These are phyloP conservation scores for Cottoperca gobio DNA, from an alignment of 2,797 vertebrate species.

Conservation along the genomic window DNA sequence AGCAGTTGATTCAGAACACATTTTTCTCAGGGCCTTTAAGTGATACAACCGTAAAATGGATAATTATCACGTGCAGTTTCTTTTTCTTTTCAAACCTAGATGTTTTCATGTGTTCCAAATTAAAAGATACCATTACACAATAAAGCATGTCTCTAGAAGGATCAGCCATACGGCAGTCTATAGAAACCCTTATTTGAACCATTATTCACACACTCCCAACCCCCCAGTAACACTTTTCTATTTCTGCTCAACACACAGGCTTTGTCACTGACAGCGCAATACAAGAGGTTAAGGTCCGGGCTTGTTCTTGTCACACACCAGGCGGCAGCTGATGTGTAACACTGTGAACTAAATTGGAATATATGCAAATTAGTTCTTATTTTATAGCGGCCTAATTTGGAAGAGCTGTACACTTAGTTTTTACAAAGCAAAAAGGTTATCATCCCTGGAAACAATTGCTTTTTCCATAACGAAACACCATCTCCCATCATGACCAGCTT, in stretches of 20 bases:
- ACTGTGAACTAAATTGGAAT: slow-evolving; percentile 64
- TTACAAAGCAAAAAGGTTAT: slow-evolving; percentile 6
- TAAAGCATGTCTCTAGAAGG: slow-evolving; percentile 49
- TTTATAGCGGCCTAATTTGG: slow-evolving; percentile 28
- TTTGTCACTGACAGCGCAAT: slow-evolving; percentile 68
- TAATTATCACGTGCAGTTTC: neutral
- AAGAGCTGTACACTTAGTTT: slow-evolving; percentile 43
- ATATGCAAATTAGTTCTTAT: slow-evolving; percentile 73
- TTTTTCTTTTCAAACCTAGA: neutral
- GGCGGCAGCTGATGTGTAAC: slow-evolving; percentile 73
- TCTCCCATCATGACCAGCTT: slow-evolving; percentile 23
- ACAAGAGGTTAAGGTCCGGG: slow-evolving; percentile 61
- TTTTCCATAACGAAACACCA: neutral
- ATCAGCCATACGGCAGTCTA: slow-evolving; percentile 46
- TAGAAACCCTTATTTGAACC: slow-evolving; percentile 50
- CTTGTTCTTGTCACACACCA: slow-evolving; percentile 75
- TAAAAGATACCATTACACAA: slow-evolving; percentile 23
- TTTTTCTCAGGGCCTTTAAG: neutral
- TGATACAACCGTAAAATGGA: neutral
- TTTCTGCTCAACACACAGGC: slow-evolving; percentile 51
- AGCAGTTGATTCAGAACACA: neutral
- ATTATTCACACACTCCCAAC: slow-evolving; percentile 57
- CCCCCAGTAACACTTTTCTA: slow-evolving; percentile 28
- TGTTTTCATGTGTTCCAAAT: slow-evolving; percentile 8
- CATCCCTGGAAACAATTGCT: neutral